These are phyloP conservation scores for Phyllostomus discolor DNA, from an alignment of 2,113 vertebrate genomes.

Conservation along the genomic window DNA sequence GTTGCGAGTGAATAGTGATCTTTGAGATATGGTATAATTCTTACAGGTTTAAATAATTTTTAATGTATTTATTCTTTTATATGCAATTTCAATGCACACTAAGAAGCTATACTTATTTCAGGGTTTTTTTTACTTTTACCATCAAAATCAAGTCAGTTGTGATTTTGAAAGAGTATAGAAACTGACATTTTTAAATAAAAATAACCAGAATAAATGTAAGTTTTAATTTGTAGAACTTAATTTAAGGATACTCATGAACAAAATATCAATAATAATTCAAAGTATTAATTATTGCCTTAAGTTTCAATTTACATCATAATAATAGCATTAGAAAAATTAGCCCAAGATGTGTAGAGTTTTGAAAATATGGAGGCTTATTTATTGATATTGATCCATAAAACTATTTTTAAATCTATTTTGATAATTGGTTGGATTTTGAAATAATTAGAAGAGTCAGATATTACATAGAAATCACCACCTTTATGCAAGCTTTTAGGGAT, in stretches of 20 bases:
- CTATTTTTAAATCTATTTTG: neutral
- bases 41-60: neutral
- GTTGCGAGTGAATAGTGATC: neutral
- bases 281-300: neutral
- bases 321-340: neutral
- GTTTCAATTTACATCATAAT: neutral
- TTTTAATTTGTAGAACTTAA: neutral
- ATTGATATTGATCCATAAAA: neutral
- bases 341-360: neutral
- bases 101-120: conserved; percentile 75
- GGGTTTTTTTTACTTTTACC: conserved; percentile 77
- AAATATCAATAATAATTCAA: neutral
- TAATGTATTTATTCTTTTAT: neutral
- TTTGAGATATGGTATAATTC: neutral
- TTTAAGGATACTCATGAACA: neutral
- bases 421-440: neutral
- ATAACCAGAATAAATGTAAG: neutral
- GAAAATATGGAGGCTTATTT: neutral
- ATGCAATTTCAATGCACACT: conserved; percentile 59
- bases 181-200: neutral
- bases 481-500: neutral
- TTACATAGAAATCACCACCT: neutral
- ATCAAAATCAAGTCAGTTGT: conserved; percentile 74
- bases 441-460: neutral
- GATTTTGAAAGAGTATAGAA: neutral